Evolutionary conservation across 2,888 invertebrate genomes (phyloP), one percentile per base, ranked within the genome.

Genomic region (Patella caerulea): DNA sequence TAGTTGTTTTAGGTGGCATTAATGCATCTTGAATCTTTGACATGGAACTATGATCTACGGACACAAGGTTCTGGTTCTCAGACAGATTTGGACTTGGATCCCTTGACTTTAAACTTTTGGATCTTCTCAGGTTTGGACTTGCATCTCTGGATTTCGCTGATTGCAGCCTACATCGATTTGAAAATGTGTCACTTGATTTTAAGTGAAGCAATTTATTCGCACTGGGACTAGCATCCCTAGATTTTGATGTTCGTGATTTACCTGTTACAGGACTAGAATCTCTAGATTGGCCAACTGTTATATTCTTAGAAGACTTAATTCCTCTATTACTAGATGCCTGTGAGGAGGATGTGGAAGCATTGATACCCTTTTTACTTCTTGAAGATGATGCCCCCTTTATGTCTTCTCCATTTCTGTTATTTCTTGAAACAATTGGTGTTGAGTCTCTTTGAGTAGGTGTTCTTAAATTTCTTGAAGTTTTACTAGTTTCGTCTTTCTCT

Each of bases 301-400:
- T 17, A 83, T 77, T 86, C 83, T 73, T 84, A 85, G 56, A 82
- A 85, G 34, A 84, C 82, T 45, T 85, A 74, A 69, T 82, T 81
- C 74, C 84, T 85, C 76, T 84, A 88, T 70, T 84, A 83, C 11
- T 84, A 81, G n/a, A 80, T 80, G 29, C 84, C 79, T 55, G 85
- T 82, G 4, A 86, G 86, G 76, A 86, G 88, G 45, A 83, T 83
- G 14, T 81, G 76, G 24, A 82, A 79, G 77, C 84, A 84, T 73
- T 87, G 88, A 14, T 81, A 76, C 12, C 81, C 75, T 53, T 87
- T 86, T 14, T 83, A 81, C 56, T 83, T 82, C 53, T 85, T 83
- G 29, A 82, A 80, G 59, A 54, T 77, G 59, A 72, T 78, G n/a
- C 82, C 76, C 34, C 75, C 81, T 45, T 83, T 80, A 29, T 34